phyloP scores from a whole-genome alignment of 2,797 vertebrate species.

The Cyclopterus lumpus region DNA sequence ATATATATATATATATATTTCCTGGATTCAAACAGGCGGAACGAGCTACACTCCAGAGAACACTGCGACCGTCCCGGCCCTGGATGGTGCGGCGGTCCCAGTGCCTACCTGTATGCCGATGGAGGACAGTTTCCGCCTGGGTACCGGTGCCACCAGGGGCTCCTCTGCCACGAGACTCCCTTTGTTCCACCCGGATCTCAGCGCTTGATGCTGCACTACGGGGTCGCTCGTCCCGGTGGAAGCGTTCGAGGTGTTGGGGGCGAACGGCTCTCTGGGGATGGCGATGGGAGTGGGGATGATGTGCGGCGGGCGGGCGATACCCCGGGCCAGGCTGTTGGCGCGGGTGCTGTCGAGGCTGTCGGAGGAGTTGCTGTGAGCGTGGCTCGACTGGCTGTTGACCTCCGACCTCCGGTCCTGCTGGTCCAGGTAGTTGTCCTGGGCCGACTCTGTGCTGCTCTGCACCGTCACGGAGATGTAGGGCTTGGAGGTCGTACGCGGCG shows the following conservation, averaged over 20 bases:
- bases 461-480: conserved; percentile 99
- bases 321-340: conserved; percentile 91
- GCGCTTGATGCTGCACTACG: conserved; percentile 85
- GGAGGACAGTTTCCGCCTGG: conserved; percentile 96
- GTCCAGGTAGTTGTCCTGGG: conserved; percentile 98
- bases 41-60: conserved; percentile 3
- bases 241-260: conserved; percentile 80
- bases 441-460: conserved; percentile 98
- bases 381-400: conserved; percentile 93
- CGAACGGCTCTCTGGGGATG: conserved; percentile 77
- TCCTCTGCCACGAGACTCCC: conserved; percentile 87
- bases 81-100: background rate
- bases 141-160: conserved; percentile 84
- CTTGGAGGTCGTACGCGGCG: conserved; percentile 96
- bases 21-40: conserved; percentile 1
- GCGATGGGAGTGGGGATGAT: conserved; percentile 84
- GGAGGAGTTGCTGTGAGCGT: conserved; percentile 95
- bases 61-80: background rate
- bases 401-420: conserved; percentile 95
- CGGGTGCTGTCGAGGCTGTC: conserved; percentile 97
- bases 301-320: conserved; percentile 82
- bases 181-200: conserved; percentile 83
- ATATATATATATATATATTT: background rate
- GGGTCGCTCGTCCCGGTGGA: conserved; percentile 84
- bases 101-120: conserved; percentile 97